Evolutionary conservation across 2,888 invertebrate species (phyloP).

Genomic region (Exephanes ischioxanthus): DNA sequence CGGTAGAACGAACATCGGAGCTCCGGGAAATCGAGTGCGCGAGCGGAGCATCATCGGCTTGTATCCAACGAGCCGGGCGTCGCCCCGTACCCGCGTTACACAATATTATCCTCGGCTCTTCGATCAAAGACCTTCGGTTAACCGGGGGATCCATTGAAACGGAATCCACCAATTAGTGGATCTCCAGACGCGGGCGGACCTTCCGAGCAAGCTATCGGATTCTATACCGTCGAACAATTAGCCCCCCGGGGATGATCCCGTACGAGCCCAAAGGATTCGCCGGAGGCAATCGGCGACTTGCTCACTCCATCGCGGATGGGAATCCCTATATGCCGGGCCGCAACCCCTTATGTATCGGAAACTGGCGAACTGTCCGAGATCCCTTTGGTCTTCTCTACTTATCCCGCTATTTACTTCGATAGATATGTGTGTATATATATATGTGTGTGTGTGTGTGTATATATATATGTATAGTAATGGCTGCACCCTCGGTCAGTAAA

Average conservation of each 20-base stretch:
- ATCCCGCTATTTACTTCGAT: constrained; percentile 26
- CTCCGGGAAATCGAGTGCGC: neutral
- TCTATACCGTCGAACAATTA: constrained; percentile 56
- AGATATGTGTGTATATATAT: neutral
- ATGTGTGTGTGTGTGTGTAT: neutral
- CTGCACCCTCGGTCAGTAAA: neutral
- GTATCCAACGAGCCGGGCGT: constrained; percentile 41
- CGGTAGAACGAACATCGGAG: neutral
- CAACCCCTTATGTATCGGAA: constrained; percentile 22
- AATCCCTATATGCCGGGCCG: neutral
- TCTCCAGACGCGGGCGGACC: constrained; percentile 39
- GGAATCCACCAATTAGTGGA: constrained; percentile 68
- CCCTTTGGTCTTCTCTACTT: constrained; percentile 8
- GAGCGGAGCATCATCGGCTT: constrained; percentile 36
- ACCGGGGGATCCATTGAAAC: constrained; percentile 58
- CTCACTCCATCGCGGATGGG: constrained; percentile 4
- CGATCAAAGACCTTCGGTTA: constrained; percentile 66
- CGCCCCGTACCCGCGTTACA: constrained; percentile 17
- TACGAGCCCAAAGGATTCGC: constrained; percentile 41
- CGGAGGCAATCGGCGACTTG: constrained; percentile 38
- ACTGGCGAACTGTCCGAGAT: constrained; percentile 17
- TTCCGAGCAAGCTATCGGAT: constrained; percentile 34
- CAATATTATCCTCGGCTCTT: constrained; percentile 62
- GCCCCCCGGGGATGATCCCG: constrained; percentile 25
- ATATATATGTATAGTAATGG: neutral